Evolutionary conservation across 2,113 vertebrate species (phyloP).

Genomic region (Charadrius vociferus): DNA sequence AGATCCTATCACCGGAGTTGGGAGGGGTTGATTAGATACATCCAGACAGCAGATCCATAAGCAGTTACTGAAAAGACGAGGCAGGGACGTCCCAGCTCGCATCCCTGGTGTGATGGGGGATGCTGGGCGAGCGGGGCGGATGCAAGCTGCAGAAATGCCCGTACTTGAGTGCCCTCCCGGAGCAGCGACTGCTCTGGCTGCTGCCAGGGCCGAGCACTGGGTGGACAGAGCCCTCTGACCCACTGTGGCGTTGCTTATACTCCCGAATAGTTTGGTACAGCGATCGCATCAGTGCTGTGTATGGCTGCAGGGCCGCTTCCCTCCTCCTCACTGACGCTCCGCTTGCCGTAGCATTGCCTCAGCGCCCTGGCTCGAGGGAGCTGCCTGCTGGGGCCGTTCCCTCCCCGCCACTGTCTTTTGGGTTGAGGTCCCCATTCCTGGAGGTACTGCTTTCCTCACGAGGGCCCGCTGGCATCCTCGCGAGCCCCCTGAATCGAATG

Average conservation of each 20-base stretch:
- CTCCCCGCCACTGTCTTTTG: no score
- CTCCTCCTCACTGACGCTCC: neutral
- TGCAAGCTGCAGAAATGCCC: fast-evolving
- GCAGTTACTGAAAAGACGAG: neutral
- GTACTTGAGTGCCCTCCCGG: fast-evolving
- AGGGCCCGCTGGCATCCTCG: neutral
- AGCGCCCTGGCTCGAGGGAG: neutral
- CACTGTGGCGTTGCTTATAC: fast-evolving
- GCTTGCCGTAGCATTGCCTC: neutral
- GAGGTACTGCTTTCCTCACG: neutral
- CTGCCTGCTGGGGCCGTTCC: neutral
- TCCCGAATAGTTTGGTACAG: neutral
- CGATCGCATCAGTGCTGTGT: fast-evolving
- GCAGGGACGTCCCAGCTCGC: neutral
- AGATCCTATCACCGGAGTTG: fast-evolving
- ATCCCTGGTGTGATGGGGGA: neutral
- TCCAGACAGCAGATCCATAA: neutral
- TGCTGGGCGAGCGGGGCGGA: neutral
- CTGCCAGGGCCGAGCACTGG: neutral
- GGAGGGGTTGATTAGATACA: neutral
- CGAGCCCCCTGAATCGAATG: fast-evolving
- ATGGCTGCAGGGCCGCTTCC: fast-evolving
- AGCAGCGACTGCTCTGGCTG: neutral
- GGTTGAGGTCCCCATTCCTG: neutral
- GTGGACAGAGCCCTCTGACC: neutral